Evolutionary conservation across 1,140 invertebrate species (phyloP).

Genomic region (Drosophila equinoxialis): DNA sequence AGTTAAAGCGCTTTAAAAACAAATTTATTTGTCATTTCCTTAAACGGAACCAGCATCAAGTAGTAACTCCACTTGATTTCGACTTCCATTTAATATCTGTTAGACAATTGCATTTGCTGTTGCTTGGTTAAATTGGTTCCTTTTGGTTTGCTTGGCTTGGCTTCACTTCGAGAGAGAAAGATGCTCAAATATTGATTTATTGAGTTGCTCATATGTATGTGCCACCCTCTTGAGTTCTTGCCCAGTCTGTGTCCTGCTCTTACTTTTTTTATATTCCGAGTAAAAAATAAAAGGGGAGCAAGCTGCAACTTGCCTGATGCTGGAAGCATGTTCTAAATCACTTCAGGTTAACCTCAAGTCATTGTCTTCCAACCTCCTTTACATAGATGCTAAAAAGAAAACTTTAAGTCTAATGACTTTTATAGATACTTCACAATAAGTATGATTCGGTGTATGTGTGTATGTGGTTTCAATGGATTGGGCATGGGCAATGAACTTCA

Average conservation of each 20-base stretch:
- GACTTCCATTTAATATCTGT: constrained; percentile 27
- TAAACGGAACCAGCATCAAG: constrained; percentile 40
- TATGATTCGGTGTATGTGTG: background rate
- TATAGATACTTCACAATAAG: constrained; percentile 56
- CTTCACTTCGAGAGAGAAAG: constrained; percentile 5
- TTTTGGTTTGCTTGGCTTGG: background rate
- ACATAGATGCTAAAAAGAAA: constrained; percentile 32
- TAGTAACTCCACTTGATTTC: constrained; percentile 26
- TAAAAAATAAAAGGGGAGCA: background rate
- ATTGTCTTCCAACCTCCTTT: constrained; percentile 32
- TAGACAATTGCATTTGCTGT: constrained; percentile 65
- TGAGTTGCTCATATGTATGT: constrained; percentile 70
- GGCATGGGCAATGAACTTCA: constrained; percentile 62
- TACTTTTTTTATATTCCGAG: background rate
- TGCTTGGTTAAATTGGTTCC: constrained; percentile 6
- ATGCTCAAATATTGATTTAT: constrained; percentile 74
- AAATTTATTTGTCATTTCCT: constrained; percentile 74
- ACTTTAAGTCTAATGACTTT: constrained; percentile 74
- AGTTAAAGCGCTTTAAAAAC: constrained; percentile 61
- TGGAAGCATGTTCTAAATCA: constrained; percentile 42
- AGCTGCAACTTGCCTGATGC: constrained; percentile 1
- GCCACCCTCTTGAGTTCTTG: constrained; percentile 30
- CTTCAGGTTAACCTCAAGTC: constrained; percentile 64
- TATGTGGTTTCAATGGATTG: constrained; percentile 8
- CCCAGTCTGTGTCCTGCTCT: background rate